phyloP scores from a whole-genome alignment of 2,888 invertebrate species.

The Agapostemon virescens region DNA sequence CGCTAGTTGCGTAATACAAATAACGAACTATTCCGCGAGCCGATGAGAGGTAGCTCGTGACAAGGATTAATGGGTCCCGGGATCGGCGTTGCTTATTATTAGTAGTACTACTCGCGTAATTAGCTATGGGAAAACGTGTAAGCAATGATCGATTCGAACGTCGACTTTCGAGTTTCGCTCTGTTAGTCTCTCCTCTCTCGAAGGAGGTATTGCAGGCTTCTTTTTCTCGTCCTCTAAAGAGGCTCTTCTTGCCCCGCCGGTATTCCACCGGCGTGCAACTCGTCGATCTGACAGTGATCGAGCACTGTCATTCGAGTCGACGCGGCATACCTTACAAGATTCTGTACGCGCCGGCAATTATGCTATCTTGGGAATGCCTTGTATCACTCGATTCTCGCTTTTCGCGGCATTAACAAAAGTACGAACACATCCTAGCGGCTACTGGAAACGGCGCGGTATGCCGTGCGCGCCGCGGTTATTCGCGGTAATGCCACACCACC shows the following conservation, averaged over 20 bases:
- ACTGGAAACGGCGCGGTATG: slow-evolving; percentile 61
- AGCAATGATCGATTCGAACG: slow-evolving; percentile 66
- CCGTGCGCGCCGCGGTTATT: slow-evolving; percentile 37
- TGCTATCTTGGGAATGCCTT: slow-evolving; percentile 71
- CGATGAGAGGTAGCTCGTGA: slow-evolving; percentile 54
- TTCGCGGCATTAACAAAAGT: slow-evolving; percentile 71
- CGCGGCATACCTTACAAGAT: slow-evolving; percentile 70
- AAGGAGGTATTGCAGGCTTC: slow-evolving; percentile 27
- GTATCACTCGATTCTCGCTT: slow-evolving; percentile 70
- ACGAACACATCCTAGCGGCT: slow-evolving; percentile 55
- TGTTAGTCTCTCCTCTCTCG: slow-evolving; percentile 53
- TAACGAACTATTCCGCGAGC: slow-evolving; percentile 45
- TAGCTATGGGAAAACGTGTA: slow-evolving; percentile 54
- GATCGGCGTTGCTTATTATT: slow-evolving; percentile 60
- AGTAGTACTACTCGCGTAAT: slow-evolving; percentile 62
- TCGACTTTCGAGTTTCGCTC: slow-evolving; percentile 59
- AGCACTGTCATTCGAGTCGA: slow-evolving; percentile 70
- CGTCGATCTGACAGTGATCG: slow-evolving; percentile 72
- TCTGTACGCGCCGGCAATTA: slow-evolving; percentile 72
- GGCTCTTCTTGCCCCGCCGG: slow-evolving; percentile 64
- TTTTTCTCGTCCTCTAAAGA: slow-evolving; percentile 66
- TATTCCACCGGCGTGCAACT: slow-evolving; percentile 62
- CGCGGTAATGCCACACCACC: slow-evolving; percentile 50
- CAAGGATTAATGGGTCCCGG: slow-evolving; percentile 56
- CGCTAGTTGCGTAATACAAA: slow-evolving; percentile 41